Base-by-base conservation (phyloP, 2,888 invertebrate genomes). In the Ditula angustiorana region DNA sequence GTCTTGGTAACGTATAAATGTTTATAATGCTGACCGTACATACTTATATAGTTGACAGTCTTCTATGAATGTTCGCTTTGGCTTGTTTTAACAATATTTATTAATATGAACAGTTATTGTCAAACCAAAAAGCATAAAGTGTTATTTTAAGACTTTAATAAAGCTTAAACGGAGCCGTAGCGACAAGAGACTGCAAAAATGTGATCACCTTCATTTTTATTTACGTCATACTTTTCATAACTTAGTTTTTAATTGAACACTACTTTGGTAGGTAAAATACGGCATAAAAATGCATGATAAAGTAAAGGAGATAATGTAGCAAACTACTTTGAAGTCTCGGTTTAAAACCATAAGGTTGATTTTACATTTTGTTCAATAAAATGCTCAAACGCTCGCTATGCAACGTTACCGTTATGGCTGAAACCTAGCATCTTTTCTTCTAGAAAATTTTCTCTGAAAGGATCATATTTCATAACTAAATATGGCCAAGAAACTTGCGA, bases 391-490 rank as follows among this genome's bases (percentile, higher is more conserved):
- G 1, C 30, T 30, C 3, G 13, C 35, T 13, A 13, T 37, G 35
- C 13, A 37, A 13, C 5, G 35, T 41, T 41, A 41, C 8, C 19
- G 8, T 19, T 41, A 19, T 10, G 21, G 5, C 19, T 11, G 30
- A 30, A 52, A 33, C 19, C 33, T 5, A 33, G 19, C 30, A 52
- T n/a, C 30, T 3, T 26, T 56, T 56, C 26, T 5, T 41, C 7
- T 8, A 2, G n/a, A 41, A 56, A 13, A 16, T 37, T 37, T 41
- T 26, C 26, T 19, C 19, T 11, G 13, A n/a, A 35, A 24, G 37
- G 41, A 16, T 56, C 55, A 24, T 35, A 49, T 59, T 37, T 13
- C 37, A 35, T 24, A 59, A 59, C 33, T 56, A 16, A 41, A 46
- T 19, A 41, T 28, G 5, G 19, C 26, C 19, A 5, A 50, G 53